Percentiles rank a stretch among this genome's conserved stretches.
phyloP scores from a whole-genome alignment of 1,140 invertebrate genomes.

The Pteromalus puparum region DNA sequence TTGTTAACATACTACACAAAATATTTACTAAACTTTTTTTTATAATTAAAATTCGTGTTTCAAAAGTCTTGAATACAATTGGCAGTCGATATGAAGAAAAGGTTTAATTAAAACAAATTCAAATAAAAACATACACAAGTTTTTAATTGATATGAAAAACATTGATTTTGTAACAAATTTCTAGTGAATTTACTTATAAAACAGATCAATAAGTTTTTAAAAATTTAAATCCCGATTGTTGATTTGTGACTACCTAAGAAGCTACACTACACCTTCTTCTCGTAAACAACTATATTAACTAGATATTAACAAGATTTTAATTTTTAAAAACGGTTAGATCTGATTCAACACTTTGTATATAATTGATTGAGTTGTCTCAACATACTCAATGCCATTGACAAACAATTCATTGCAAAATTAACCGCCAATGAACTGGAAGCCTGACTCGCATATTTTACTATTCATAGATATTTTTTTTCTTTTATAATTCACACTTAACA shows the following conservation, averaged over 20 bases:
- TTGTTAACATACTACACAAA: neutral
- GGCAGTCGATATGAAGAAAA: neutral
- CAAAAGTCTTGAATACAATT: neutral
- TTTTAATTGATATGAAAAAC: constrained; percentile 23
- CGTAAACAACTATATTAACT: constrained; percentile 12
- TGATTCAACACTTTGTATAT: constrained; percentile 13
- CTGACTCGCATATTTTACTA: constrained; percentile 35
- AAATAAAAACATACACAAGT: constrained; percentile 24
- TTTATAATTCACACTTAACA: constrained; percentile 42
- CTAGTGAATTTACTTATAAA: constrained; percentile 24
- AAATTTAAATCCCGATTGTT: constrained; percentile 28
- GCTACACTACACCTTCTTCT: neutral
- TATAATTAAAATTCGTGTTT: neutral
- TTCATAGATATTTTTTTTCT: constrained; percentile 43
- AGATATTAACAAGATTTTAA: neutral
- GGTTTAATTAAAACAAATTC: neutral
- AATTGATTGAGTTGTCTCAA: neutral
- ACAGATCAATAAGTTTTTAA: constrained; percentile 23
- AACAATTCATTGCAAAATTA: constrained; percentile 43
- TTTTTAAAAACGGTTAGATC: constrained; percentile 46
- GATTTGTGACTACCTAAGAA: neutral
- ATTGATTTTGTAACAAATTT: constrained; percentile 6
- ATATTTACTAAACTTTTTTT: neutral
- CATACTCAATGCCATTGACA: neutral
- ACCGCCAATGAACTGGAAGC: constrained; percentile 46